A percentile compares a stretch with the other conserved stretches of the same genome.
Evolutionary conservation across 2,888 invertebrate species (phyloP).

Genomic region (Alloscopus bannaensis): DNA sequence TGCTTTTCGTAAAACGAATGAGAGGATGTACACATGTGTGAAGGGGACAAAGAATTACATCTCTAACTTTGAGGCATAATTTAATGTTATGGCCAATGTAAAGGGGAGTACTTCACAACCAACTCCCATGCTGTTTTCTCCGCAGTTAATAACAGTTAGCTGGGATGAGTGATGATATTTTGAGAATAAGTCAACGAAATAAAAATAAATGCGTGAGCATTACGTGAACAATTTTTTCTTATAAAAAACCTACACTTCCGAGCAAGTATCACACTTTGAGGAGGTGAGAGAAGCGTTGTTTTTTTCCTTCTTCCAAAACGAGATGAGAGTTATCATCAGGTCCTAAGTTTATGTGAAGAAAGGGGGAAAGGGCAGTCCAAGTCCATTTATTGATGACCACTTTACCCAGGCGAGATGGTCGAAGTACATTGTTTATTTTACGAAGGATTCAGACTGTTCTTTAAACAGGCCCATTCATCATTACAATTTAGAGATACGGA

Average conservation of each 20-base stretch:
- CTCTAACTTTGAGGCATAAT: too few relatives aligned
- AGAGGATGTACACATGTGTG: too few relatives aligned
- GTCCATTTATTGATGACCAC: slow-evolving; percentile 66
- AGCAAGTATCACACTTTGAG: too few relatives aligned
- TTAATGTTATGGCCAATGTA: too few relatives aligned
- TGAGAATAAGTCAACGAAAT: slow-evolving; percentile 7
- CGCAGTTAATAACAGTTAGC: slow-evolving; percentile 43
- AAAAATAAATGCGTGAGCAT: slow-evolving; percentile 2
- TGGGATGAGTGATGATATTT: slow-evolving; percentile 52
- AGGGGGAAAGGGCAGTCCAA: slow-evolving; percentile 64
- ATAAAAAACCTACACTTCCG: neutral
- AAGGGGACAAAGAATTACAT: too few relatives aligned
- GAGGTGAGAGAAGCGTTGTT: slow-evolving; percentile 42
- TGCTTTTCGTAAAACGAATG: neutral
- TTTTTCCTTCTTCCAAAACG: slow-evolving; percentile 13
- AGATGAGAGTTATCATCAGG: slow-evolving; percentile 59
- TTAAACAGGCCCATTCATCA: slow-evolving; percentile 11
- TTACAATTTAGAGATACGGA: slow-evolving; percentile 5
- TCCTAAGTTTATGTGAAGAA: slow-evolving; percentile 56
- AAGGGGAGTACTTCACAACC: slow-evolving; percentile 10
- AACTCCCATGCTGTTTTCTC: slow-evolving; percentile 44
- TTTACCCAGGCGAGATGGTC: slow-evolving; percentile 5
- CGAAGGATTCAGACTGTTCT: too few relatives aligned
- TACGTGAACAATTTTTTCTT: neutral
- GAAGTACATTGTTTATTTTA: too few relatives aligned